Conservation (phyloP, 2,797 vertebrate species). For the Darevskia mixta region DNA sequence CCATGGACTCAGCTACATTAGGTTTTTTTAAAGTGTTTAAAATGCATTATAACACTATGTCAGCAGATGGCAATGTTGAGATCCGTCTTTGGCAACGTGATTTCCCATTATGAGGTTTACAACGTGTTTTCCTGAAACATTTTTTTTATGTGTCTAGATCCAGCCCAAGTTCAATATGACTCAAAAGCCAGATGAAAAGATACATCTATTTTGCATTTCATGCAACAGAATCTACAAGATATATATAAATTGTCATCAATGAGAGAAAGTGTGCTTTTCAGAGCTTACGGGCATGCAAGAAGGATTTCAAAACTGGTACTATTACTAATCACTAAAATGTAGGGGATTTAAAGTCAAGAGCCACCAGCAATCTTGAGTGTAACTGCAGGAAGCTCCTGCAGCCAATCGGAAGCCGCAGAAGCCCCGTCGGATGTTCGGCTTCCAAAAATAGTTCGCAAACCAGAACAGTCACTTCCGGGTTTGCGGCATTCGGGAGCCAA, state of each 20-base stretch:
- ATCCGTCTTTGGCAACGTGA: no score
- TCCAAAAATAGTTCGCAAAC: no score
- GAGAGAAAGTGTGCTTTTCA: accelerated
- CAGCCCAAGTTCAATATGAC: neutral
- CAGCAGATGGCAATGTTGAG: no score
- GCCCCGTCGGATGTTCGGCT: no score
- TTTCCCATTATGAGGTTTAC: no score
- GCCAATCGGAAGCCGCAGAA: neutral
- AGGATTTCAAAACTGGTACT: neutral
- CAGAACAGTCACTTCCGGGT: no score
- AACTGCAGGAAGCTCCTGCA: neutral
- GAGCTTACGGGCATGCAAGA: neutral
- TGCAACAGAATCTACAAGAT: neutral
- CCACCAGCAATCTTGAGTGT: neutral
- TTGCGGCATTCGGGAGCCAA: no score
- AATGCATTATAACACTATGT: no score
- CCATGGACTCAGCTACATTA: no score
- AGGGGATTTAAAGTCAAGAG: neutral
- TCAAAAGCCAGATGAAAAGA: neutral
- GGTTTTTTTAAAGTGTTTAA: no score
- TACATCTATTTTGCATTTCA: neutral
- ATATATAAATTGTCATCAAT: neutral
- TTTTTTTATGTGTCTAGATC: no score
- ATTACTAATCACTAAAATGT: neutral
- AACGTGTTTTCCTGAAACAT: no score